Base-by-base conservation (phyloP, 2,113 vertebrate genomes). In the Spizaetus ornatus region DNA sequence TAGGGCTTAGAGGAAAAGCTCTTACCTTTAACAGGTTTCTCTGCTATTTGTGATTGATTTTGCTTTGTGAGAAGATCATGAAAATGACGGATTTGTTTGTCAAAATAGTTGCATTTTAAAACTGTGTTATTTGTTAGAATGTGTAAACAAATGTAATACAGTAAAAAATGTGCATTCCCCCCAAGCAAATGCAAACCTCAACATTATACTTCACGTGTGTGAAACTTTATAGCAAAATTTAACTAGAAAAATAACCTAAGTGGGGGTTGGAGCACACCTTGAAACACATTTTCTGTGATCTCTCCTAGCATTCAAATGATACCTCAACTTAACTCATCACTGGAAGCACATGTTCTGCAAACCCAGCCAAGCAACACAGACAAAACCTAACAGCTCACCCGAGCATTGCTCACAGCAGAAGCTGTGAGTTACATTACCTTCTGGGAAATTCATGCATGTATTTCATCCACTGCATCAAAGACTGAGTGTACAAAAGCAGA, bases 361-460 rank as follows among this genome's bases (percentile, higher is more conserved):
- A 23, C 50, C 34, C 66, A 47, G 31, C 45, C 36, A n/a, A 38
- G 70, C 69, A 38, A 10, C 63, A 20, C 43, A 27, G 47, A 11
- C 38, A n/a, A 29, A 66, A n/a, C 25, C 53, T 9, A n/a, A 23
- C 8, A 73, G 70, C 69, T 53, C 63, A 47, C 0, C 59, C 6
- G 1, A 42, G 59, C 55, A 8, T 3, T 20, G 48, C 83, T 63
- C 29, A 2, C 31, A 58, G 79, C 43, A 76, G 76, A 25, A 53
- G 31, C 50, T 4, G 1, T 3, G 58, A 67, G 4, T 34, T 16
- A 11, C 2, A 0, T 11, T 42, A 22, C 32, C 69, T 74, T 23
- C 19, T 6, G 38, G 23, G 61, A 53, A 82, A n/a, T 9, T 25
- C 10, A 2, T 7, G 25, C 8, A 10, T 10, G 9, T 5, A 5